phyloP scores from a whole-genome alignment of 2,797 vertebrate genomes.

The Acanthopagrus latus region DNA sequence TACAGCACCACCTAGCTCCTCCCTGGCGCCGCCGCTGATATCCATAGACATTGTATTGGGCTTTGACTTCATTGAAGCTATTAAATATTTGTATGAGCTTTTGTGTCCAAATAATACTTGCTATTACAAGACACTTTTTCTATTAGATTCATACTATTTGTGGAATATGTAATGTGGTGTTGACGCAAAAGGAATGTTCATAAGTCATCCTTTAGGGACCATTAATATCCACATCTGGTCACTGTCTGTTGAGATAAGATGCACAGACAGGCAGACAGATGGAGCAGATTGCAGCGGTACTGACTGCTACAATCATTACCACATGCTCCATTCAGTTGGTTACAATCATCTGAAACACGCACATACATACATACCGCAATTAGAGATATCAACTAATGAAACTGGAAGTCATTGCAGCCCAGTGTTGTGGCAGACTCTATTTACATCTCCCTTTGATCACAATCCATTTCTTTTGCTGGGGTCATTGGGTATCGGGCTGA shows the following conservation, averaged over 20 bases:
- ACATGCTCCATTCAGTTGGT: neutral
- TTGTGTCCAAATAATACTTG: no score
- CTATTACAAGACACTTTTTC: neutral
- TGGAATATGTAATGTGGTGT: no score
- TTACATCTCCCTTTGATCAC: slow-evolving; percentile 62
- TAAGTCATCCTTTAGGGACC: neutral
- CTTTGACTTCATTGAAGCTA: no score
- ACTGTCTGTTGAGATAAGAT: neutral
- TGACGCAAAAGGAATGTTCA: neutral
- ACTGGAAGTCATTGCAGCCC: slow-evolving; percentile 56
- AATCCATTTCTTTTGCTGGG: slow-evolving; percentile 51
- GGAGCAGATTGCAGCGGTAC: slow-evolving; percentile 2
- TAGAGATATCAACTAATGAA: slow-evolving; percentile 47
- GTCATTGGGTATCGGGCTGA: no score
- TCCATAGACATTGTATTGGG: no score
- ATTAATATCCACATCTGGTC: neutral
- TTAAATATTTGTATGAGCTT: no score
- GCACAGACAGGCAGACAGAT: neutral
- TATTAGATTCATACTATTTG: no score
- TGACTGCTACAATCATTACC: slow-evolving; percentile 33
- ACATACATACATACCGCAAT: slow-evolving; percentile 1
- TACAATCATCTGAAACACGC: slow-evolving; percentile 2
- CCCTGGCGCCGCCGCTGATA: no score
- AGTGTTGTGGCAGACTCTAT: slow-evolving; percentile 36
- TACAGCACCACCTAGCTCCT: no score